Base-by-base conservation (phyloP, 2,888 invertebrate species). In the Dione juno region DNA sequence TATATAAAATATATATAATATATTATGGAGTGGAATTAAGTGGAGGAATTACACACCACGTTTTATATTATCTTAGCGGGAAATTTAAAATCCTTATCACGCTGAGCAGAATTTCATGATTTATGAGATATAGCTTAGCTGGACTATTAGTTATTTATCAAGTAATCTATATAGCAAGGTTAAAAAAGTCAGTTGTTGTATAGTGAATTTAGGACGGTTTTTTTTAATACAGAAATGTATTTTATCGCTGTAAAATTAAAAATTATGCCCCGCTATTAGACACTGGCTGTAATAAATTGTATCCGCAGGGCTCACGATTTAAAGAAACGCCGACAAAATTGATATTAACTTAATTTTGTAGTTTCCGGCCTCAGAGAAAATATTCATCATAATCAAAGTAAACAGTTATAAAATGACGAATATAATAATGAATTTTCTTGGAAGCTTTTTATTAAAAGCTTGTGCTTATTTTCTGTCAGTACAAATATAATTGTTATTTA, bases 221-320 rank as follows among this genome's bases (percentile, higher is more conserved):
- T 50, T 40, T 3, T 10, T 52, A 64, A 9, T 37, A 14, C 6
- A 70, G n/a, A 70, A 69, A 70, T 68, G 57, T 48, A 70, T 72
- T 66, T 75, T 71, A 75, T 73, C 70, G 70, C 77, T 75, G 74
- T 79, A 81, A 84, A 76, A 84, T 82, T 83, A 85, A 76, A 80
- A 80, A 84, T 79, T 76, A 77, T 76, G 73, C 70, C 75, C 65
- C 67, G 61, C 79, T 79, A 77, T 80, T 81, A 82, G 74, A 70
- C 76, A 75, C 76, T 72, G 81, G 79, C 79, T 83, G 82, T 84
- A 83, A 85, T 87, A 85, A 87, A 84, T 87, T 85, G 71, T 77
- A 77, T 71, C 76, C 76, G 77, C 77, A 81, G 76, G 77, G 77
- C 79, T 69, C 76, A 78, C 76, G 72, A 79, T 80, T 80, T 79